These are phyloP conservation scores for Elachura formosa DNA, from an alignment of 2,113 vertebrate species.

Conservation along the genomic window DNA sequence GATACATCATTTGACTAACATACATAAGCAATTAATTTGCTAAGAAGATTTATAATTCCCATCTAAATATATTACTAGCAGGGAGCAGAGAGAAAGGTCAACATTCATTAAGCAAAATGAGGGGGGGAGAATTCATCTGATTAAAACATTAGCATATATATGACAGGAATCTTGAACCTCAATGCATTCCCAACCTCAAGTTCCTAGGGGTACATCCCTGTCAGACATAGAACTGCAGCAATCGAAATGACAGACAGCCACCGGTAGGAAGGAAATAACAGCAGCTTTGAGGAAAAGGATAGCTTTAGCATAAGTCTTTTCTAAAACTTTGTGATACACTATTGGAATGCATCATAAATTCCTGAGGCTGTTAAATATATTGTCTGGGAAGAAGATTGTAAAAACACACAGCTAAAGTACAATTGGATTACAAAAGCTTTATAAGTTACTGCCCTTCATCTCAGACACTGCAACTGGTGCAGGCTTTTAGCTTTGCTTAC, in stretches of 20 bases:
- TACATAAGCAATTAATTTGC: background rate
- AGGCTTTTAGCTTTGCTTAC: background rate
- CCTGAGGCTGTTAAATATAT: background rate
- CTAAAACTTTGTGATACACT: background rate
- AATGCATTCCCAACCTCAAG: background rate
- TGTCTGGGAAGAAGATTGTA: background rate
- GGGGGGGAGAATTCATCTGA: background rate
- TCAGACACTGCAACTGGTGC: background rate
- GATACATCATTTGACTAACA: background rate
- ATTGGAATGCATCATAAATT: background rate
- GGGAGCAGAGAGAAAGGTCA: background rate
- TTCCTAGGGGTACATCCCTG: background rate
- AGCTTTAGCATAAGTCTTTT: background rate
- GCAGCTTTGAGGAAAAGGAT: background rate
- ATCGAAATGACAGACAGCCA: background rate
- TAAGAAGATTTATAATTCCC: background rate
- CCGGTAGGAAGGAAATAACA: background rate
- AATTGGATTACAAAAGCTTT: conserved; percentile 11
- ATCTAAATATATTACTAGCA: background rate
- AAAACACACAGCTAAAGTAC: background rate
- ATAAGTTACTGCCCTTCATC: background rate
- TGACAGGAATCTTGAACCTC: background rate
- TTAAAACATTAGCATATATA: background rate
- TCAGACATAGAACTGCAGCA: background rate
- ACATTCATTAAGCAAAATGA: background rate